Evolutionary conservation across 2,797 vertebrate genomes (phyloP), one percentile per base, ranked within the genome.

Genomic region (Rhinatrema bivittatum): DNA sequence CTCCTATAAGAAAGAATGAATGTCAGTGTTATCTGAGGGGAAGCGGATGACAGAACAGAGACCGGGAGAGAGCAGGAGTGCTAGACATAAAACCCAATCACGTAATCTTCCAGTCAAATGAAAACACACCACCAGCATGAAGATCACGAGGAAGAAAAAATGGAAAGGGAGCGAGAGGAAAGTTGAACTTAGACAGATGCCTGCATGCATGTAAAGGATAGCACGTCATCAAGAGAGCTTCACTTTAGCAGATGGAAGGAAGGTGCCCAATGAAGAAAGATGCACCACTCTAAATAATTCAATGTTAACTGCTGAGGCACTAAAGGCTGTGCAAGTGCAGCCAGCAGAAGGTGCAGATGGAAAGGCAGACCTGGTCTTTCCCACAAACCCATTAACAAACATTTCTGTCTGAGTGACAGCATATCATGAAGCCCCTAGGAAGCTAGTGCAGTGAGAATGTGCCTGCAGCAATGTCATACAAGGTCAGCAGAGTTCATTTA

Each of bases 201-300:
- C 72, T 62, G 75, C 73, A 56, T 51, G 71, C 76, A 77, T 72
- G 81, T 77, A 82, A 74, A 79, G 79, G 67, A 71, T 70, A 79
- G n/a, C n/a, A n/a, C n/a, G n/a, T n/a, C n/a, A n/a, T n/a, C n/a
- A 78, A 75, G 72, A 73, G 64, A 66, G 70, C 76, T 72, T 70
- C 73, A 13, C 56, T 70, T 74, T 78, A 87, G 88, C 92, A 97
- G 91, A 93, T 97, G 94, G 93, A 89, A 87, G 78, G 84, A 90
- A 93, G 89, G 92, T 91, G 90, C 90, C 90, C 84, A 78, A 84
- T 74, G 87, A 87, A 83, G 87, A 84, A 88, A 93, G 91, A 93
- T 91, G 90, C 91, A 91, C 88, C 89, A 88, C 85, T 88, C 90
- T 92, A 92, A 91, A 94, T 94, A 93, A 96, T 94, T 96, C 91